Base-by-base conservation (phyloP, 2,797 vertebrate species). In the Sebastes trivittatus region DNA sequence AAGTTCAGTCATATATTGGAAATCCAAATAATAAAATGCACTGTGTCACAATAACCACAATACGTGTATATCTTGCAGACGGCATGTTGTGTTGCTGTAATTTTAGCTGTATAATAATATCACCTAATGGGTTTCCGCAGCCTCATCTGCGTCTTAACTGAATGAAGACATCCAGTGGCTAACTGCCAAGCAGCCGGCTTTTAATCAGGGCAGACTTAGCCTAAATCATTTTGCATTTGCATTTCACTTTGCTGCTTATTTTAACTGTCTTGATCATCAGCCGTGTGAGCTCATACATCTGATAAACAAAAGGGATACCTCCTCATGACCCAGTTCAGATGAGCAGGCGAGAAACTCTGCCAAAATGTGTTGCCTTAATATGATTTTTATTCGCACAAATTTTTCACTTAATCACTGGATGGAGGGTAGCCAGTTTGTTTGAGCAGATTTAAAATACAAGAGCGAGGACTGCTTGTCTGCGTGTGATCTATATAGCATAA, bases 131-230 rank as follows among this genome's bases (percentile, higher is more conserved):
- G 46, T 90, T 84, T 84, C 78, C 55, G 16, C 73, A 77, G 86
- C 64, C 72, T 90, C 76, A 68, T 85, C 81, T 42, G 73, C 82
- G 84, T 79, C 82, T 87, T 77, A 67, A 65, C 68, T 72, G 69
- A 82, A 83, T 78, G 69, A 68, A 90, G 82, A 88, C 71, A 80
- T 75, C 60, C 69, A 54, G 87, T 89, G 93, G 92, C 87, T 55
- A 76, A 73, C 83, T 89, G 91, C 93, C 92, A 93, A 90, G 91
- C 84, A 81, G 83, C 77, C 76, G 11, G 84, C 87, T 88, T 88
- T 86, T 90, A 92, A 89, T 92, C 85, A 87, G 90, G 87, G 82
- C 91, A 88, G 81, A 88, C 85, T 88, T 75, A 71, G 81, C 73
- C 89, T 52, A 82, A 92, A 90, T 91, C 82, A 79, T 82, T 80